Evolutionary conservation across 2,797 vertebrate species (phyloP).

Genomic region (Sebastes ruberrimus): DNA sequence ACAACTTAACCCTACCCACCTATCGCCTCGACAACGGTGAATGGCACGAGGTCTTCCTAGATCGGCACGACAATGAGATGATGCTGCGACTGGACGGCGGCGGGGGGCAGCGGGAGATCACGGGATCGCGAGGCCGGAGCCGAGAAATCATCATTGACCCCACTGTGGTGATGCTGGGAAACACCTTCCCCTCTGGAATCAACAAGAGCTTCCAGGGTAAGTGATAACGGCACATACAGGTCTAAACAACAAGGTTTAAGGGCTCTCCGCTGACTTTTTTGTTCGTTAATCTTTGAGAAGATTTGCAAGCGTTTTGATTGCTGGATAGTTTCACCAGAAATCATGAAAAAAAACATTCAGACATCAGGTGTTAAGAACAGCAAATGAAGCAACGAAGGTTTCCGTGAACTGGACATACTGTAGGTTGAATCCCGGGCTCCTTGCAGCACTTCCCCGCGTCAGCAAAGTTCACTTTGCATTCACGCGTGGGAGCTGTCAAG

Average conservation of each 20-base stretch:
- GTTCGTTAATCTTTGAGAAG: neutral
- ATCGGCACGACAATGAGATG: conserved; percentile 90
- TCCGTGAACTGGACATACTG: neutral
- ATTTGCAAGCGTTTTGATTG: neutral
- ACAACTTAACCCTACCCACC: conserved; percentile 83
- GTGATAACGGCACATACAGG: neutral
- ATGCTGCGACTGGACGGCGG: conserved; percentile 87
- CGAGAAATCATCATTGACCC: conserved; percentile 89
- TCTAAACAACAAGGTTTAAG: neutral
- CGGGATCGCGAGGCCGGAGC: conserved; percentile 79
- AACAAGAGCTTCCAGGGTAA: conserved; percentile 91
- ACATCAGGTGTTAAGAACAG: neutral
- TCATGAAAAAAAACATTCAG: neutral
- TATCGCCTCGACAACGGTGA: conserved; percentile 90
- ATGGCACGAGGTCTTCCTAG: conserved; percentile 87
- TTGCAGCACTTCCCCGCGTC: neutral
- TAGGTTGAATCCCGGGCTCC: neutral
- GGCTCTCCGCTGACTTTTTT: neutral
- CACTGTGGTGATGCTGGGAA: conserved; percentile 86
- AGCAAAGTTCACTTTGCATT: neutral
- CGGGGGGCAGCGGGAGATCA: conserved; percentile 86
- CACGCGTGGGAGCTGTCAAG: neutral
- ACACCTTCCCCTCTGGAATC: conserved; percentile 79
- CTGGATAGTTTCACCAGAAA: neutral
- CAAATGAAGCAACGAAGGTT: neutral